Evolutionary conservation across 2,797 vertebrate species (phyloP).

Genomic region (Sebastes minor): DNA sequence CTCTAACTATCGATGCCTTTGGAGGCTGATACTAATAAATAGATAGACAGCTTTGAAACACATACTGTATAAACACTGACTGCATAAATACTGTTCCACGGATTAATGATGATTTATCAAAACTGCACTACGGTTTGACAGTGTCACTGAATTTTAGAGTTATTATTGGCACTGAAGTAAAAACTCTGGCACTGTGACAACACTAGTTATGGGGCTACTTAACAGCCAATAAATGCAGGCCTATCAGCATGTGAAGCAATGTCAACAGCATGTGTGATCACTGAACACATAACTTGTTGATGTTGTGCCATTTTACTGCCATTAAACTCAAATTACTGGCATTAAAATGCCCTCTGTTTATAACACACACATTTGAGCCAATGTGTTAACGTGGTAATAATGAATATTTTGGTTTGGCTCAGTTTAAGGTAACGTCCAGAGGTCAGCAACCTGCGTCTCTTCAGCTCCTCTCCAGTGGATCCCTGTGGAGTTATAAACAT

Average conservation of each 20-base stretch:
- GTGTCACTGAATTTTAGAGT: neutral
- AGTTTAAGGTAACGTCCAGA: neutral
- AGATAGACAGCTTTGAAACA: neutral
- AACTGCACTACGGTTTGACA: neutral
- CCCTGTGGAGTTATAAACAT: no score
- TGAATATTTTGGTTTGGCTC: neutral
- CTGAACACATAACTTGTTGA: slow-evolving; percentile 28
- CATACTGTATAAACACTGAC: no score
- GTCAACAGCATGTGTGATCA: slow-evolving; percentile 12
- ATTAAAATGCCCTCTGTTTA: slow-evolving; percentile 32
- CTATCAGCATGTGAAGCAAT: slow-evolving; percentile 9
- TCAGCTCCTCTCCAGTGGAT: no score
- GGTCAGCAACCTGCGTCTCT: no score
- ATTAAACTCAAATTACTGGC: slow-evolving; percentile 27
- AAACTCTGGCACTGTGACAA: neutral
- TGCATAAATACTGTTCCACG: neutral
- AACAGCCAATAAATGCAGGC: neutral
- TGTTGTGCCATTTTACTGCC: slow-evolving; percentile 15
- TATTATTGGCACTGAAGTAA: neutral
- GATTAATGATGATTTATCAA: neutral
- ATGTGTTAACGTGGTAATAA: neutral
- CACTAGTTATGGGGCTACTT: neutral
- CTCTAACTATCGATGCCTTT: neutral
- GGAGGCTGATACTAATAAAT: neutral
- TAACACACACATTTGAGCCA: neutral